phyloP scores from a whole-genome alignment of 2,113 vertebrate genomes.

The Illadopsis cleaveri region DNA sequence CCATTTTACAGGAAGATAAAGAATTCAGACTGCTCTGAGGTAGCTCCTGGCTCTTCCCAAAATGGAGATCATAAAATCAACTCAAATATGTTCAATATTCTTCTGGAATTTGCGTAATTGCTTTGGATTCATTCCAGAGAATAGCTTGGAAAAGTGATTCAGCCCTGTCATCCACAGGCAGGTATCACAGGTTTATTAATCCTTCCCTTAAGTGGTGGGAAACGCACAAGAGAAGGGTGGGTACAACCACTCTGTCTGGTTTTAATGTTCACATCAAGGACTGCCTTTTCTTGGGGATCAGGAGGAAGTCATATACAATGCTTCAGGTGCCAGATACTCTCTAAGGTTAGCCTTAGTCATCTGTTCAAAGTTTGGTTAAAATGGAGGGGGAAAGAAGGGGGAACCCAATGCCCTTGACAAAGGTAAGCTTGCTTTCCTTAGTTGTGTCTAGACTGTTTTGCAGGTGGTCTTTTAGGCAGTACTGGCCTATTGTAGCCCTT shows the following conservation, averaged over 20 bases:
- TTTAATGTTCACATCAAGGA: not conserved
- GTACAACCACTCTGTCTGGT: not conserved
- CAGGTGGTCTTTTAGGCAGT: not conserved
- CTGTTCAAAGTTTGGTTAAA: not conserved
- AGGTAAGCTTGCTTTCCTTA: not conserved
- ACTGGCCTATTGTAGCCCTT: not conserved
- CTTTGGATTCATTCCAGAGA: not conserved
- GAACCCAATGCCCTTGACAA: not conserved
- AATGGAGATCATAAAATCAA: not conserved
- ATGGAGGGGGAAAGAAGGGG: rapidly evolving
- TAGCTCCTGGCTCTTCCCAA: not conserved
- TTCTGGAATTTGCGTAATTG: not conserved
- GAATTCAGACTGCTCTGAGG: not conserved
- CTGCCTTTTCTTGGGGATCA: not conserved
- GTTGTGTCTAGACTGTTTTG: not conserved
- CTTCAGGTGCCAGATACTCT: not conserved
- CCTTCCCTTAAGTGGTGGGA: not conserved
- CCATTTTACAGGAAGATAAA: not conserved
- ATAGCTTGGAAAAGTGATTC: not conserved
- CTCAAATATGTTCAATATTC: not conserved
- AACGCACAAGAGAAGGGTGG: not conserved
- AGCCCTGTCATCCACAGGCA: not conserved
- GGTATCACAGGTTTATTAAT: not conserved
- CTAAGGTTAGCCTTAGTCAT: not conserved
- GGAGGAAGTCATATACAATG: not conserved